Base-by-base conservation (phyloP, 1,140 invertebrate species). In the Drosophila kurseongensis region DNA sequence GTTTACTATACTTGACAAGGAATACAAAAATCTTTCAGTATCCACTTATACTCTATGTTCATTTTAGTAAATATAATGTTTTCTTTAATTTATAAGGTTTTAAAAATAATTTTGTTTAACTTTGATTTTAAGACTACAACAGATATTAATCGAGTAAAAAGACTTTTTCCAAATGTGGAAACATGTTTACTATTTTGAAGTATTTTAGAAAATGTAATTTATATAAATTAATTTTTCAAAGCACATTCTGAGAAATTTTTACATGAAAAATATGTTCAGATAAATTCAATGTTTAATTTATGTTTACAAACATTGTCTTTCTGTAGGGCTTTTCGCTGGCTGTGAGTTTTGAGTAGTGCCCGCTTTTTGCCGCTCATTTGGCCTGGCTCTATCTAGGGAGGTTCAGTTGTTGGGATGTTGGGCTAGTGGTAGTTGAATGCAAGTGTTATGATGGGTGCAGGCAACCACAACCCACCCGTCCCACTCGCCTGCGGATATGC, bases 401-500 rank as follows among this genome's bases (percentile, higher is more conserved):
- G 51, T 38, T 38, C 40, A 56, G 48, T 47, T 14, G 35, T 36
- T 6, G 35, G 23, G 9, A 10, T 23, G 42, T 23, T 29, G 51
- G 50, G 6, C 35, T 5, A 32, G 16, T 61, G 66, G 14, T 9
- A 3, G 12, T 12, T 61, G 45, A 48, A 35, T 76, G 63, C 75
- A 44, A 69, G 44, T 44, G 57, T 55, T 58, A 56, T 44, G 60
- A 59, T 71, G 66, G 66, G 29, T 48, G 66, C 41, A 71, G 9
- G 67, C 47, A 65, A 74, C 66, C 72, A 47, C 76, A 77, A 65
- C 50, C 29, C 57, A 18, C 60, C 50, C 55, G 40, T 29, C 5
- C 69, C 57, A 65, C 44, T 61, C 75, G 83, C 76, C 84, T 75
- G 73, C 60, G 80, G 76, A 89, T 89, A 84, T 88, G 84, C 84